Evolutionary conservation across 1,140 invertebrate genomes (phyloP).

Genomic region (Pomacea maculata): DNA sequence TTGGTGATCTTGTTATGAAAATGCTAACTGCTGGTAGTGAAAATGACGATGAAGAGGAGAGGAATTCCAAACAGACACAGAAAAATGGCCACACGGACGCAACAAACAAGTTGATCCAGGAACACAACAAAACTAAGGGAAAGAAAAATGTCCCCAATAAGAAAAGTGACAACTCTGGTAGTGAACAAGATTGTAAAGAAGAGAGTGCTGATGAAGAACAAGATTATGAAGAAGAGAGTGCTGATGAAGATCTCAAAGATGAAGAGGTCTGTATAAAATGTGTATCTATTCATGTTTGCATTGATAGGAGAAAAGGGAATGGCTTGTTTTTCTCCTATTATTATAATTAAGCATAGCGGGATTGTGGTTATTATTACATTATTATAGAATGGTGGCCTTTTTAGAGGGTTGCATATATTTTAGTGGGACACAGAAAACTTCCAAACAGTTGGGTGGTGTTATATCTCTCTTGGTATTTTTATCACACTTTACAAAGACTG

Average conservation of each 20-base stretch:
- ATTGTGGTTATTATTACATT: not conserved
- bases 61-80: not conserved
- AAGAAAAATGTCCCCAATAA: not conserved
- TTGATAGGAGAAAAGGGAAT: not conserved
- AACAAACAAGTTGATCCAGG: not conserved
- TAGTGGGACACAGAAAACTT: not conserved
- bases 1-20: slow-evolving; percentile 16
- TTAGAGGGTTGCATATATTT: not conserved
- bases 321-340: not conserved
- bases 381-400: not conserved
- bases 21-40: slow-evolving; percentile 3
- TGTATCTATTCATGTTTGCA: not conserved
- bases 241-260: slow-evolving; percentile 15
- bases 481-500: not conserved
- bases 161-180: not conserved
- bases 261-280: not conserved
- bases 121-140: not conserved
- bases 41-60: slow-evolving; percentile 1
- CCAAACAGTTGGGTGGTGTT: not conserved
- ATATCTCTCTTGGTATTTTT: not conserved
- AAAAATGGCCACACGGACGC: not conserved
- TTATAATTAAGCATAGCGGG: too few relatives aligned
- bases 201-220: slow-evolving; percentile 2
- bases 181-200: slow-evolving; percentile 10
- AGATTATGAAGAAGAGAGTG: slow-evolving; percentile 11